phyloP scores from a whole-genome alignment of 1,140 invertebrate genomes.

The Colletes latitarsis region DNA sequence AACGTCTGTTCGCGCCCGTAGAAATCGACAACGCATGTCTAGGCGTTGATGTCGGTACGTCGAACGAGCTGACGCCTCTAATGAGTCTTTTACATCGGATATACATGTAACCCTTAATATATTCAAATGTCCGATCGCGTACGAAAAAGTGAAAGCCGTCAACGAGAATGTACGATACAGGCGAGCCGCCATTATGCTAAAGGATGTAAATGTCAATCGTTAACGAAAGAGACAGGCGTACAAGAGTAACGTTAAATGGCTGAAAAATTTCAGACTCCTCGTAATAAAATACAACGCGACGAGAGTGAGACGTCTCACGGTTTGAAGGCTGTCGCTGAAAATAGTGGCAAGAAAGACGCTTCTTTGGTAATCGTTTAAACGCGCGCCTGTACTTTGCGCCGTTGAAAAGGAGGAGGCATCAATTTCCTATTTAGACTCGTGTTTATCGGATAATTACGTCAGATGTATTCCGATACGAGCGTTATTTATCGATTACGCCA shows the following conservation, averaged over 20 bases:
- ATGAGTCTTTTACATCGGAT: constrained; percentile 35
- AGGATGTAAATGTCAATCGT: constrained; percentile 47
- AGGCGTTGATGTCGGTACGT: constrained; percentile 7
- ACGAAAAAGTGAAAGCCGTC: constrained; percentile 23
- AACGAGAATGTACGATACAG: constrained; percentile 23
- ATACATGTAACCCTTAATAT: constrained; percentile 14
- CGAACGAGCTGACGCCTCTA: constrained; percentile 31
- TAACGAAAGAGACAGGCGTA: neutral
- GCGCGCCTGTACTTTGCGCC: too few relatives aligned
- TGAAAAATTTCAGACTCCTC: neutral
- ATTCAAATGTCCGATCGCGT: constrained; percentile 14
- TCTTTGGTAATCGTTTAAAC: too few relatives aligned
- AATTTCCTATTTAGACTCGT: too few relatives aligned
- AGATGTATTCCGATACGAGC: too few relatives aligned
- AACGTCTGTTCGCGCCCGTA: too few relatives aligned
- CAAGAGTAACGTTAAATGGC: neutral
- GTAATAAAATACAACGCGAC: neutral
- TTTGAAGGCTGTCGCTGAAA: neutral
- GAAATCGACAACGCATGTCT: too few relatives aligned
- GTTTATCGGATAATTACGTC: too few relatives aligned
- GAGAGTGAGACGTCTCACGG: neutral
- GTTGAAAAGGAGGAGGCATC: too few relatives aligned
- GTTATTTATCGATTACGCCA: too few relatives aligned
- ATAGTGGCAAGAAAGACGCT: too few relatives aligned
- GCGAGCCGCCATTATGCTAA: constrained; percentile 22